Evolutionary conservation across 53 echinoderm and acorn worm species (phyloP).

Genomic region (Apostichopus leukothele): DNA sequence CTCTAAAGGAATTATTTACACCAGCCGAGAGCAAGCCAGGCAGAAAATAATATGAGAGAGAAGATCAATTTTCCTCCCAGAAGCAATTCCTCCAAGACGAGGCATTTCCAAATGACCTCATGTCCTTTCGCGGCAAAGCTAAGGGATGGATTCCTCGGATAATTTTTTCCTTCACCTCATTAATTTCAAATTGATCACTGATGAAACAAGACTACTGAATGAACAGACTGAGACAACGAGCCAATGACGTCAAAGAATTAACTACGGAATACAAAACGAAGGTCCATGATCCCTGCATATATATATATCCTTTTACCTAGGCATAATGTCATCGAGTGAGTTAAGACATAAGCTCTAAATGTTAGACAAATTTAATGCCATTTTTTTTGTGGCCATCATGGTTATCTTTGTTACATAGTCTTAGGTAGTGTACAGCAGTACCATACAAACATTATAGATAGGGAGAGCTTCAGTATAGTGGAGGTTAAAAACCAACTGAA

Average conservation of each 20-base stretch:
- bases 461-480: too few species aligned
- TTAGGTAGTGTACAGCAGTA: too few species aligned
- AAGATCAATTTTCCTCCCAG: slow-evolving; percentile 45
- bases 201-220: neutral
- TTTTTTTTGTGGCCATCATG: too few species aligned
- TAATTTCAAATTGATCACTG: slow-evolving; percentile 37
- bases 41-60: slow-evolving; percentile 35
- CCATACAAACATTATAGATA: too few species aligned
- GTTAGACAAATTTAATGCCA: too few species aligned
- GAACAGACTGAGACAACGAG: neutral
- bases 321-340: neutral
- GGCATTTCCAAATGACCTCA: slow-evolving; percentile 42
- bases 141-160: slow-evolving; percentile 2
- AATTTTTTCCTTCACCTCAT: slow-evolving; percentile 13
- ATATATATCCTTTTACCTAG: neutral
- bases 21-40: slow-evolving; percentile 39
- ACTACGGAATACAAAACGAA: neutral
- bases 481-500: too few species aligned
- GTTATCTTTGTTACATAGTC: too few species aligned
- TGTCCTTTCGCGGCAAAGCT: slow-evolving; percentile 26
- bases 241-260: slow-evolving; percentile 12
- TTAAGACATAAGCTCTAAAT: neutral
- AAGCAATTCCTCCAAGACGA: slow-evolving; percentile 35
- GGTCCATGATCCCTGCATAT: neutral
- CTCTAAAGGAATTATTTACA: slow-evolving; percentile 25